Evolutionary conservation across 1,140 invertebrate genomes (phyloP), one percentile per base, ranked within the genome.

Genomic region (Heliconius himera): DNA sequence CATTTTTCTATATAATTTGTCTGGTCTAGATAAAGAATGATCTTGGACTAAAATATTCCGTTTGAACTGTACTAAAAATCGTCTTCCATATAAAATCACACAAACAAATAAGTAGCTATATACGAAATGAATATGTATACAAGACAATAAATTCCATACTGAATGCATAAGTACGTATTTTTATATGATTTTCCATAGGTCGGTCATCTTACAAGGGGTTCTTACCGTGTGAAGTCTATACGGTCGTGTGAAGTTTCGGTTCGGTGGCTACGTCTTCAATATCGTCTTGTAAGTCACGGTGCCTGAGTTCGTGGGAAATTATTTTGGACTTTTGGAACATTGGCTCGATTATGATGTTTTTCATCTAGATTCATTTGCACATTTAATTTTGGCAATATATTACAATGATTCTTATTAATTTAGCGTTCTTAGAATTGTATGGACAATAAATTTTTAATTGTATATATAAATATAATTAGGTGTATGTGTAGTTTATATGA

Each of bases 191-290:
- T 16, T 66, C 86, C 85, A 86, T 86, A 86, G 85, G 78, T 85
- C 88, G 90, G 88, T 90, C 90, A 89, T 84, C 84, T 87, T 76
- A 81, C 84, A 86, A 88, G 90, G 84, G 80, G 87, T 91, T 93
- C 91, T 89, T 29, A 29, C 60, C 60, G 60, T 66, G 60, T 60
- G 54, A 60, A 29, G 60, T 26, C n/a, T 66, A 66, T 29, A 29
- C 60, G 85, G 86, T 81, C 89, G 90, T 91, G 92, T 91, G 92
- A 93, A 92, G 83, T 80, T 76, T 82, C 83, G 85, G 78, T 88
- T 80, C 75, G 84, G 41, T 83, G 84, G 66, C 81, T 78, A 82
- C 84, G 87, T 87, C 87, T 86, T 86, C 84, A 84, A 80, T 85
- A 87, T 84, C 84, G 87, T 87, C 85, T 89, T 87, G 81, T 85